Conservation (phyloP, 2,888 invertebrate species). For the Scotopteryx bipunctaria region DNA sequence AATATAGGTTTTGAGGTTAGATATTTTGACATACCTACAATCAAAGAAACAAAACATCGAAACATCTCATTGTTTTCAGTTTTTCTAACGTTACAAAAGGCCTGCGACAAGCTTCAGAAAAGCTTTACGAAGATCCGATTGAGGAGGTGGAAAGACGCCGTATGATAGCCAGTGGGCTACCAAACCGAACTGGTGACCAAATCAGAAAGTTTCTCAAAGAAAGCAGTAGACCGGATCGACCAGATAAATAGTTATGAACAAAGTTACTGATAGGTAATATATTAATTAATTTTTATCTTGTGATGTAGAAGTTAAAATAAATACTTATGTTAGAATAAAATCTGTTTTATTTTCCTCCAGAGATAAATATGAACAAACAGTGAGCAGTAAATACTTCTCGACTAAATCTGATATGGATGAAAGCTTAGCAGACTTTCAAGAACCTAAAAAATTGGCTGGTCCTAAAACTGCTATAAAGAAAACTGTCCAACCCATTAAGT, state of each 20-base stretch:
- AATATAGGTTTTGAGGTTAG: constrained; percentile 43
- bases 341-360: constrained; percentile 23
- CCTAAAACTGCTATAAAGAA: constrained; percentile 51
- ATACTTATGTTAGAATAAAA: constrained; percentile 22
- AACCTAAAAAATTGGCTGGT: constrained; percentile 56
- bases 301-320: constrained; percentile 30
- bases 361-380: constrained; percentile 40
- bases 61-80: constrained; percentile 62
- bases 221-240: constrained; percentile 53
- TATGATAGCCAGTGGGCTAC: constrained; percentile 65
- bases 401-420: constrained; percentile 65
- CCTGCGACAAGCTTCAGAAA: constrained; percentile 53
- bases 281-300: constrained; percentile 22
- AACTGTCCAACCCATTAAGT: constrained; percentile 43
- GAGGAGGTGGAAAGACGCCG: constrained; percentile 70
- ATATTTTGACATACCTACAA: not conserved
- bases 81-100: constrained; percentile 52
- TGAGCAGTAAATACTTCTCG: constrained; percentile 69
- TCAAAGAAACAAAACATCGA: not conserved
- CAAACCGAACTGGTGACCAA: constrained; percentile 49
- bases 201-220: constrained; percentile 57
- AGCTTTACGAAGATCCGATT: constrained; percentile 67
- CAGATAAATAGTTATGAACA: constrained; percentile 59
- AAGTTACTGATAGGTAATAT: constrained; percentile 56
- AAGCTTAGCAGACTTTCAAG: constrained; percentile 68